phyloP scores from a whole-genome alignment of 2,113 vertebrate species.

The Xenopus borealis region DNA sequence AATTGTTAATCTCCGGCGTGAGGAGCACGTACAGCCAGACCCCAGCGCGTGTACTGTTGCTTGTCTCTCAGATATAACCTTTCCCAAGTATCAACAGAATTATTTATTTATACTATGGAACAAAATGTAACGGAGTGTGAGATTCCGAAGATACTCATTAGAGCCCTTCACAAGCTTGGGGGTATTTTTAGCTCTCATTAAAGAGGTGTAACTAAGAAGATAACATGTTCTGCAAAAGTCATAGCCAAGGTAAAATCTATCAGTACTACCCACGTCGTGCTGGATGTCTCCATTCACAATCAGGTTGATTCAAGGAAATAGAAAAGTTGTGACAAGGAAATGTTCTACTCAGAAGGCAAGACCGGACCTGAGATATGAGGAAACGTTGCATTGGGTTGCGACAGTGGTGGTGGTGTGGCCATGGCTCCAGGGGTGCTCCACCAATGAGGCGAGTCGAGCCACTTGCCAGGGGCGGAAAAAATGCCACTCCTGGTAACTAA shows the following conservation, averaged over 20 bases:
- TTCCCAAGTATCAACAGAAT: slow-evolving; percentile 47
- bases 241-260: background rate
- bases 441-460: too few species aligned
- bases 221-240: slow-evolving; percentile 3
- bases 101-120: slow-evolving; percentile 35
- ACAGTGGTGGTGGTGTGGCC: too few species aligned
- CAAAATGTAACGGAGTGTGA: slow-evolving; percentile 29
- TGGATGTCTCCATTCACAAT: background rate
- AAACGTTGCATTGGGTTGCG: too few species aligned
- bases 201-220: slow-evolving; percentile 23
- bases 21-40: slow-evolving; percentile 46
- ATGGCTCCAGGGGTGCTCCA: too few species aligned
- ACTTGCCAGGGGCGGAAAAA: too few species aligned
- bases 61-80: slow-evolving; percentile 53
- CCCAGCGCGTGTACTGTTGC: slow-evolving; percentile 36
- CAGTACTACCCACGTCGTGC: background rate
- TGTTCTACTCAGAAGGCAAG: background rate
- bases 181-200: slow-evolving; percentile 20
- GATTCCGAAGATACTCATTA: slow-evolving; percentile 25
- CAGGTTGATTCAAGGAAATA: background rate
- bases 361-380: too few species aligned
- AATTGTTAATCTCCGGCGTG: slow-evolving; percentile 51
- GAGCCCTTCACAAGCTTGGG: background rate
- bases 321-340: background rate
- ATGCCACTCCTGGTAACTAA: too few species aligned